Base-by-base conservation (phyloP, 1,140 invertebrate species). In the Mylabris phalerata region DNA sequence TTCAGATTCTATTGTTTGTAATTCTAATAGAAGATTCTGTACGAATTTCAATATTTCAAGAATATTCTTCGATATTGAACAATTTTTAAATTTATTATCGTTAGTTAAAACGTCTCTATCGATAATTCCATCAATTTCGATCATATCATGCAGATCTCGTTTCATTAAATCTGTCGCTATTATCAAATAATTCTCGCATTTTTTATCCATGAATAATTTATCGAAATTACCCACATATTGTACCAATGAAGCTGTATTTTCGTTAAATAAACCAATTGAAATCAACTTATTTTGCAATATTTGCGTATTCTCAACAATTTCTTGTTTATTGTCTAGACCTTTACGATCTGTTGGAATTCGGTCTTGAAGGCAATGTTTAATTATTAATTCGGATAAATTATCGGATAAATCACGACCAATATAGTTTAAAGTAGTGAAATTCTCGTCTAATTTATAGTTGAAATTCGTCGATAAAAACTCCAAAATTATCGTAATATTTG, bases 91-190 rank as follows among this genome's bases (percentile, higher is more conserved):
- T 11, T 60, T 59, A 25, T 57, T 7, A 40, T 40, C 10, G 9
- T n/a, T 13, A 49, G 50, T 42, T 42, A 57, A 64, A 52, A 25
- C 58, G 47, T 48, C 61, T 65, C 13, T 65, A 54, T 38, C 58
- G 41, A 62, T 67, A 51, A 48, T 61, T 52, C 9, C 73, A 2
- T 79, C 80, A 63, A 85, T 76, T 60, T 81, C 79, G 50, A 86
- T 81, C 48, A 87, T 87, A 57, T 87, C 82, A 70, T 92, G 88
- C 32, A 95, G 76, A 73, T 94, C 89, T 67, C 88, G 86, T 54
- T 84, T 84, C 79, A 93, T 90, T 24, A 95, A 83, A 60, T 75
- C 77, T 43, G 84, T 76, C 0, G 91, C 89, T 61, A 77, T 80
- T 27, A 82, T 80, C 25, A 91, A 67, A 45, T 91, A 84, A 54